Base-by-base conservation (phyloP, 2,888 invertebrate genomes). In the Drosophila birchii region DNA sequence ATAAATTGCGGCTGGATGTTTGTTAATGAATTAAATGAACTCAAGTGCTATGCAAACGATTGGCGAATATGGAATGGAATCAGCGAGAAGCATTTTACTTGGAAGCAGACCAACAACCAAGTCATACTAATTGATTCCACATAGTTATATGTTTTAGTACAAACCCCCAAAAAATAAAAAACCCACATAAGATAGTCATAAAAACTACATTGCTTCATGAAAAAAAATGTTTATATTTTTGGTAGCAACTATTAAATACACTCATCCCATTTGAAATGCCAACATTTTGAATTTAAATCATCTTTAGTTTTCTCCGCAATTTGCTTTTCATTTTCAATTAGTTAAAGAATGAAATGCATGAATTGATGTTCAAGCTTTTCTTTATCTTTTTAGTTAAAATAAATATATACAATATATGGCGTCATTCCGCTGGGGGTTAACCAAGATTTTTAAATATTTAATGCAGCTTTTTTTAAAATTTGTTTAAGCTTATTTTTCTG, bases 1-100 rank as follows among this genome's bases (percentile, higher is more conserved):
- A 78, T 75, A 59, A 67, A 71, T 68, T 53, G 29, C 36, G 55
- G 26, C 57, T n/a, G 20, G n/a, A 20, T 18, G 47, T 44, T 26
- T 32, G 32, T 26, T 43, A 51, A 36, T 60, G 18, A 60, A 51
- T 49, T 62, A 29, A 56, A 55, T 53, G 39, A 32, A 26, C 38
- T 29, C 29, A 57, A 44, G 32, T 44, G 44, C 44, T 34, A 44
- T 32, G 34, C 54, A 8, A 29, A 57, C 57, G 44, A 44, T 39
- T 55, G 54, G 12, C 26, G 26, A 57, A 23, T 16, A 16, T 23
- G 8, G 16, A 20, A 41, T 43, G 20, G 16, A 32, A 34, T 44
- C 3, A 20, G 7, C 72, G 18, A 18, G 55, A 14, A 38, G 18
- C n/a, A 29, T 26, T 58, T 18, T 49, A 29, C 51, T 20, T 60